Evolutionary conservation across 2,888 invertebrate genomes (phyloP).

Genomic region (Pycnomerus fuliginosus): DNA sequence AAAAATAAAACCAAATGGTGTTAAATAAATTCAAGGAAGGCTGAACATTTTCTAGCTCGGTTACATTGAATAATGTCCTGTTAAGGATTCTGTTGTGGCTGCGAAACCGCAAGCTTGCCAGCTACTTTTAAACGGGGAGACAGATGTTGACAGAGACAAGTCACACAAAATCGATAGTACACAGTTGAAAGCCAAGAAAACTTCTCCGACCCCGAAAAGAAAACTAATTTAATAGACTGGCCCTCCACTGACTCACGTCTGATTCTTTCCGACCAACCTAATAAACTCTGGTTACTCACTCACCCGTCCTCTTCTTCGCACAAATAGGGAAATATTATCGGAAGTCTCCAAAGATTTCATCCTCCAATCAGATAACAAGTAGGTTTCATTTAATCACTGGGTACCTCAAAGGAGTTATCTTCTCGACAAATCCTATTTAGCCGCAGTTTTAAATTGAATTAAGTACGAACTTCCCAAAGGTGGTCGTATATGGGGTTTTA

Average conservation of each 20-base stretch:
- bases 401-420: too few relatives aligned
- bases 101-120: slow-evolving; percentile 6
- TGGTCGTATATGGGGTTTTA: too few relatives aligned
- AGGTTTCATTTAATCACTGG: too few relatives aligned
- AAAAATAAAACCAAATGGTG: slow-evolving; percentile 8
- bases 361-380: too few relatives aligned
- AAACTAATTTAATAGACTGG: slow-evolving; percentile 29
- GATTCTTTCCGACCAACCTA: slow-evolving; percentile 16
- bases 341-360: too few relatives aligned
- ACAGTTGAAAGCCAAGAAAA: slow-evolving; percentile 15
- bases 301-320: too few relatives aligned
- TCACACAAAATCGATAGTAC: slow-evolving; percentile 30
- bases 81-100: slow-evolving; percentile 7
- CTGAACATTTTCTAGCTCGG: slow-evolving; percentile 15
- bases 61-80: slow-evolving; percentile 17
- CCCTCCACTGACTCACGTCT: slow-evolving; percentile 12
- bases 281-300: slow-evolving; percentile 13
- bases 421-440: too few relatives aligned
- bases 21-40: slow-evolving; percentile 17
- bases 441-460: too few relatives aligned
- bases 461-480: too few relatives aligned
- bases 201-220: slow-evolving; percentile 19
- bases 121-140: slow-evolving; percentile 20
- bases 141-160: slow-evolving; percentile 34
- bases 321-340: too few relatives aligned